Evolutionary conservation across 2,113 vertebrate species (phyloP), one percentile per base, ranked within the genome.

Genomic region (Anolis carolinensis): DNA sequence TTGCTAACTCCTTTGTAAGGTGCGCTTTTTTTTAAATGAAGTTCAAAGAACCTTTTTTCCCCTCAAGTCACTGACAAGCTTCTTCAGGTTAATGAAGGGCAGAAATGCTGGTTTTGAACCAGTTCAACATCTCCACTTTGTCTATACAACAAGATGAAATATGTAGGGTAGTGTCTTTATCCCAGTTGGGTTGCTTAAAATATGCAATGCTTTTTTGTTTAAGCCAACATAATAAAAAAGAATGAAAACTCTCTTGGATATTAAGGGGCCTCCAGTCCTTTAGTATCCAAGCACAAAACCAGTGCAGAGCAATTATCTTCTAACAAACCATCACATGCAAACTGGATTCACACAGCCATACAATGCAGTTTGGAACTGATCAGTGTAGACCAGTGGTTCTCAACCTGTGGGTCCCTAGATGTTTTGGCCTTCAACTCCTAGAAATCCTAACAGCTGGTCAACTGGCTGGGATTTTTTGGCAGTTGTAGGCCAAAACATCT

Each of bases 21-120:
- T 36, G 36, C 88, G 36, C 89, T 62, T 92, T 90, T 81, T n/a
- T n/a, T n/a, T n/a, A n/a, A n/a, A n/a, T n/a, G n/a, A 62, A 70
- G 76, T 85, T 85, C 83, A 85, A 85, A 85, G 75, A 70, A 39
- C 34, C 55, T 23, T 86, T 67, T 34, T 72, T 81, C 59, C 82
- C 50, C 2, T 44, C 82, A 79, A 25, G 2, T 1, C 34, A 16
- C 10, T 0, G 0, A 72, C 70, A 83, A 83, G 30, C 83, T 52
- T 32, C 81, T 8, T 2, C 16, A 21, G 79, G 32, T 71, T 0
- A 0, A 71, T 9, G 18, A 13, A 88, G 1, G 23, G 27, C 18
- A 63, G 72, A 18, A 83, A 79, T 59, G 81, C 68, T 80, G 87
- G 88, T 68, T 63, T 50, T 74, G 32, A 90, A 79, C 8, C 65